Percentiles rank a stretch among this genome's conserved stretches.
These are phyloP conservation scores for Thymelicus acteon DNA, from an alignment of 2,888 invertebrate species.

Conservation along the genomic window DNA sequence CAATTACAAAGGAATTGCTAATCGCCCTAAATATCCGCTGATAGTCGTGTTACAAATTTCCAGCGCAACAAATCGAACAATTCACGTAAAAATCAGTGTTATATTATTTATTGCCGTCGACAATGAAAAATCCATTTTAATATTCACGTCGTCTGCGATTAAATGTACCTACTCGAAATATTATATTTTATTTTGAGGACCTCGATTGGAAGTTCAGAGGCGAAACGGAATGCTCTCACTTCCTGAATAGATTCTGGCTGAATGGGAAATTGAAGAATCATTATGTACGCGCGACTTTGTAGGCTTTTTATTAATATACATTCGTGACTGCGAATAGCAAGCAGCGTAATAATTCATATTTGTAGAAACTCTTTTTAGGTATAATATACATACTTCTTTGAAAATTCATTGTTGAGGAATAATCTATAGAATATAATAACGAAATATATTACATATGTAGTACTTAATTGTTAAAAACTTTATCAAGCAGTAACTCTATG, in stretches of 20 bases:
- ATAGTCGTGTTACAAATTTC: slow-evolving; percentile 15
- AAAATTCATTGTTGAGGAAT: too few relatives aligned
- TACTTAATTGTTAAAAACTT: too few relatives aligned
- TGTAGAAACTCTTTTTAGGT: slow-evolving; percentile 40
- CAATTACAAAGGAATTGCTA: not conserved
- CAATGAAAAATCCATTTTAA: slow-evolving; percentile 61
- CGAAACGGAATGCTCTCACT: slow-evolving; percentile 70
- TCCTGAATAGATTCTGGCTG: slow-evolving; percentile 74
- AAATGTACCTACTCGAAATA: slow-evolving; percentile 57
- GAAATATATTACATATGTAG: too few relatives aligned
- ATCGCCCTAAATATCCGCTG: not conserved
- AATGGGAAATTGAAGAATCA: slow-evolving; percentile 81
- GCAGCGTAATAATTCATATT: slow-evolving; percentile 59
- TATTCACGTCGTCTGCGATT: slow-evolving; percentile 70
- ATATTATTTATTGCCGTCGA: slow-evolving; percentile 46
- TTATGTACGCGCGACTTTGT: slow-evolving; percentile 67
- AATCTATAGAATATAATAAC: too few relatives aligned
- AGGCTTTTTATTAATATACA: slow-evolving; percentile 61
- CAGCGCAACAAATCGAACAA: slow-evolving; percentile 19
- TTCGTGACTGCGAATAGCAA: slow-evolving; percentile 58
- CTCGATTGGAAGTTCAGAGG: slow-evolving; percentile 68
- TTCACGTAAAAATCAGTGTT: slow-evolving; percentile 40
- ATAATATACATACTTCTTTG: too few relatives aligned
- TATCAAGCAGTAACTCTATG: too few relatives aligned
- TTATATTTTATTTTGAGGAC: slow-evolving; percentile 65